A percentile compares a stretch with the other conserved stretches of the same genome.
Evolutionary conservation across 2,888 invertebrate genomes (phyloP).

Genomic region (Drosophila greeni): DNA sequence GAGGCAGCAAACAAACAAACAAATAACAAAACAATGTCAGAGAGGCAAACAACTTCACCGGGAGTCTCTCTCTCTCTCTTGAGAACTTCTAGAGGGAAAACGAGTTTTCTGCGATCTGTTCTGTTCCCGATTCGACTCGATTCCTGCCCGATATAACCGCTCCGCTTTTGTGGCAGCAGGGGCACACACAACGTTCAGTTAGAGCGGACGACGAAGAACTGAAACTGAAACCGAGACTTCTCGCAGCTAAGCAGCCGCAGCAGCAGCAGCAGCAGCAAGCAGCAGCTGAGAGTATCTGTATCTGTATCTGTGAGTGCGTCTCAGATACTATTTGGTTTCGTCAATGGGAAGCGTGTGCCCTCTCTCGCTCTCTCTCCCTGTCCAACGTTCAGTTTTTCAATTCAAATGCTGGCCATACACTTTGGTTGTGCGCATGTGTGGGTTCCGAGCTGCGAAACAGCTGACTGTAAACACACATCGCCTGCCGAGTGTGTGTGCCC

Average conservation of each 20-base stretch:
- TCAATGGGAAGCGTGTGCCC: slow-evolving; percentile 30
- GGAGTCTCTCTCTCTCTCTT: too few species aligned
- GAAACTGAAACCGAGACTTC: slow-evolving; percentile 40
- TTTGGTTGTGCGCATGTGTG: slow-evolving; percentile 14
- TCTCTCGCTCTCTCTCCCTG: slow-evolving; percentile 20
- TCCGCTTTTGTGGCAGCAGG: slow-evolving; percentile 6
- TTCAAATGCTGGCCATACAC: slow-evolving; percentile 39
- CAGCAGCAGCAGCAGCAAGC: slow-evolving; percentile 24
- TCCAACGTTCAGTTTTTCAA: slow-evolving; percentile 32
- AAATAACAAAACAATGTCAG: slow-evolving; percentile 26
- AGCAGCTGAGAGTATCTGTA: slow-evolving; percentile 37
- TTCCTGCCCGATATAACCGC: slow-evolving; percentile 10
- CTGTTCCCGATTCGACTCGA: slow-evolving; percentile 32
- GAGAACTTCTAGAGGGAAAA: too few species aligned
- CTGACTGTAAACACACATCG: slow-evolving; percentile 29
- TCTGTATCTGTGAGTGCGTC: slow-evolving; percentile 12
- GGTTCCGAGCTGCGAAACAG: slow-evolving; percentile 49
- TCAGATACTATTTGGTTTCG: slow-evolving; percentile 29
- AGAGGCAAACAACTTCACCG: slow-evolving; percentile 1
- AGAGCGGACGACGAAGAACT: slow-evolving; percentile 63
- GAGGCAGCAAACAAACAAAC: slow-evolving; percentile 31
- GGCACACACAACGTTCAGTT: slow-evolving; percentile 40
- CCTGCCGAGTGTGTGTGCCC: background rate
- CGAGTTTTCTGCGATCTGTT: too few species aligned
- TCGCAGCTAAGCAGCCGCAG: slow-evolving; percentile 5